These are phyloP conservation scores for Gymnopithys bicolor DNA, from an alignment of 2,797 vertebrate genomes.

Conservation along the genomic window DNA sequence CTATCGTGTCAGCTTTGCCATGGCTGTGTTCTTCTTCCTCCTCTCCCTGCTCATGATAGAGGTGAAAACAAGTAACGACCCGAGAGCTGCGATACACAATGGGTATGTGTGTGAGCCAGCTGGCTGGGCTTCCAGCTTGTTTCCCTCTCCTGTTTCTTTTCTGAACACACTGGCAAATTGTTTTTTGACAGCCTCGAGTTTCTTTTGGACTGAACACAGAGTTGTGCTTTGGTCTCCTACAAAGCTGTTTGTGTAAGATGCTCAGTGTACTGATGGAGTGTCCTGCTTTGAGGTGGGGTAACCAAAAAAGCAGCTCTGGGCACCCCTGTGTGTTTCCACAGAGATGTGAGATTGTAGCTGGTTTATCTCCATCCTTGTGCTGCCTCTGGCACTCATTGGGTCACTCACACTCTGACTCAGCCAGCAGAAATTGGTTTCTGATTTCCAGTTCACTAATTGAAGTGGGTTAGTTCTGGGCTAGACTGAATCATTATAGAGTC, in stretches of 20 bases:
- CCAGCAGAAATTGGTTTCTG: background rate
- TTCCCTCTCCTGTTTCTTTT: background rate
- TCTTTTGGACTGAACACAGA: background rate
- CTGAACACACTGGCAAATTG: background rate
- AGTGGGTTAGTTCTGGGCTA: background rate
- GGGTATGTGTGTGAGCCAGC: constrained; percentile 79
- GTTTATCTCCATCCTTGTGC: background rate
- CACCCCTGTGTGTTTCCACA: background rate
- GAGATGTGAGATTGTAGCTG: background rate
- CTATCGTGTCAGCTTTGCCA: constrained; percentile 90
- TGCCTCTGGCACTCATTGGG: background rate
- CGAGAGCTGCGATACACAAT: constrained; percentile 89
- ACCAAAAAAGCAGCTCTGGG: background rate
- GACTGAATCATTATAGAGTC: background rate
- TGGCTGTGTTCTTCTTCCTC: constrained; percentile 88
- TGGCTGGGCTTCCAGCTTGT: background rate
- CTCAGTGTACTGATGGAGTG: background rate
- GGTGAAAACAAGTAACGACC: constrained; percentile 89
- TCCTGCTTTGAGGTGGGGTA: background rate
- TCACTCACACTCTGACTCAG: background rate
- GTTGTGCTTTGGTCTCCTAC: background rate
- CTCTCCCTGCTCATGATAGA: constrained; percentile 86
- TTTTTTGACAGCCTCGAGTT: background rate
- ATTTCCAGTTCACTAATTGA: background rate
- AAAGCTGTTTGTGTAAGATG: accelerated